These are phyloP conservation scores for Pipistrellus nathusii DNA, from an alignment of 2,797 vertebrate species.

Conservation along the genomic window DNA sequence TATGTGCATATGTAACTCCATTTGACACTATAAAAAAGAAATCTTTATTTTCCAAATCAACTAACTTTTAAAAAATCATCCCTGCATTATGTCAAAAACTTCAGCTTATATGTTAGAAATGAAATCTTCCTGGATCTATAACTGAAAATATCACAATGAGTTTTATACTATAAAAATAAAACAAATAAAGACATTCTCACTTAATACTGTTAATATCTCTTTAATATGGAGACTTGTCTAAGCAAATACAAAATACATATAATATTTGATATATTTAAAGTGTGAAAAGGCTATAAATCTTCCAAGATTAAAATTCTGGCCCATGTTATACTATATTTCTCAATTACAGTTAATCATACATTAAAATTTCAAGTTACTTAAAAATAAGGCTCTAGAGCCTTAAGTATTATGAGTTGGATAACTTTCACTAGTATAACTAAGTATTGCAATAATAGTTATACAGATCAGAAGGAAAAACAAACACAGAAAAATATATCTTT, in stretches of 20 bases:
- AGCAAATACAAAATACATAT: background rate
- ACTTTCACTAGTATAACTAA: background rate
- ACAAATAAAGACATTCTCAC: background rate
- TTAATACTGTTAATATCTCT: background rate
- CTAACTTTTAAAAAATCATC: conserved; percentile 1
- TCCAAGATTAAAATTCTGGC: background rate
- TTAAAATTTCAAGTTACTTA: background rate
- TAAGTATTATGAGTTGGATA: background rate
- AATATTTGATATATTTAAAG: conserved; percentile 6
- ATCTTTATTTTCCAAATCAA: conserved; percentile 8
- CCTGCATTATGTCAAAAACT: background rate
- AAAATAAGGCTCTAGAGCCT: background rate
- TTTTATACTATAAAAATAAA: conserved; percentile 20
- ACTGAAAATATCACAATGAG: background rate
- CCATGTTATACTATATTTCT: background rate
- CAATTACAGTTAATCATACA: background rate
- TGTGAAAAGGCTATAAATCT: background rate
- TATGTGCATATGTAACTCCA: background rate
- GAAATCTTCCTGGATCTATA: background rate
- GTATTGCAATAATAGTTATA: background rate
- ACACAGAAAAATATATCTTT: background rate
- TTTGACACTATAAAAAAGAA: background rate
- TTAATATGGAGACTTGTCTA: background rate
- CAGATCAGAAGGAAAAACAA: background rate
- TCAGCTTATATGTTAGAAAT: background rate